Evolutionary conservation across 2,113 vertebrate genomes (phyloP), one percentile per base, ranked within the genome.

Genomic region (Taxidea taxus): DNA sequence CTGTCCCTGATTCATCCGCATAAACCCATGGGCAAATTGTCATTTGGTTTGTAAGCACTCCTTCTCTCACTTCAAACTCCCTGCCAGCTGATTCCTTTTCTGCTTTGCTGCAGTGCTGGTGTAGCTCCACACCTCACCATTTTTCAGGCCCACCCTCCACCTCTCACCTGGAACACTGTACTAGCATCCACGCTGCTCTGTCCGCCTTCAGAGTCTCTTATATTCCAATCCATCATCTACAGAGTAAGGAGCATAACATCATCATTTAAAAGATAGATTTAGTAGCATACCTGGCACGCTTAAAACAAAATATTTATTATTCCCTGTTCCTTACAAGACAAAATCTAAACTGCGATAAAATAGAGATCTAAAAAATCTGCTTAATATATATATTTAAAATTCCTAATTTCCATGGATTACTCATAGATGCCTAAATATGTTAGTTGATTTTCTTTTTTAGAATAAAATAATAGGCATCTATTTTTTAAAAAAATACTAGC

Each of bases 281-380:
- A 87, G 56, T 75, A 89, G 77, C 84, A 77, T 90, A 90, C 7
- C 60, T 96, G 60, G 64, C 68, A 58, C 16, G 7, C 49, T 72
- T 89, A 87, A 93, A 82, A 89, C 18, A 74, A 87, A 81, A 87
- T 93, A 90, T 92, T 92, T 94, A 86, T 97, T 15, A 10, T 87
- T 64, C 31, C 20, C 7, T 56, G 10, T 83, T 75, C 56, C 34
- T 94, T 93, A 44, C 2, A 91, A 86, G 42, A 86, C 16, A 78
- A 78, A 94, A 70, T 77, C 1, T 42, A 31, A 87, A 25, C 3
- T 25, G 11, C 31, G 42, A 64, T 54, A 93, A 97, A n/a, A 39
- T 78, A 1, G 47, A 54, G 21, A 81, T 87, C 87, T 62, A 74
- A 37, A 68, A 44, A 87, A n/a, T 27, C 54, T 60, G 29, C 4